Evolutionary conservation across 2,888 invertebrate species (phyloP).

Genomic region (Onchidella celtica): DNA sequence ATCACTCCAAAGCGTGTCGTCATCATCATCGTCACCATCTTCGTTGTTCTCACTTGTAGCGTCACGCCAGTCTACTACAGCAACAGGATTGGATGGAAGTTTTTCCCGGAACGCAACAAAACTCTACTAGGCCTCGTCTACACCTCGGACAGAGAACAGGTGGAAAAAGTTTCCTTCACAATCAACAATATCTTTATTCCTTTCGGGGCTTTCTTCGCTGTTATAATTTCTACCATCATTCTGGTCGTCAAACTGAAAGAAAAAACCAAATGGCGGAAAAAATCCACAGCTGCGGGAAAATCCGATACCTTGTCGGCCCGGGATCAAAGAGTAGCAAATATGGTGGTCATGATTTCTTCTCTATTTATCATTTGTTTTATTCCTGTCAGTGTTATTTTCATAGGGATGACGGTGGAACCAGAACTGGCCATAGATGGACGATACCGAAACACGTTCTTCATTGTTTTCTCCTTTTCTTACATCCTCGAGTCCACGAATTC

Average conservation of each 20-base stretch:
- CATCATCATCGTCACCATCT: not conserved
- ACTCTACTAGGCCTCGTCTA: not conserved
- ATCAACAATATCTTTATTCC: conserved; percentile 24
- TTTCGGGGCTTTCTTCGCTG: not conserved
- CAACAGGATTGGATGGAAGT: not conserved
- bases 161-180: not conserved
- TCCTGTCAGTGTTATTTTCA: not conserved
- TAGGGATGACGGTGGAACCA: conserved; percentile 14
- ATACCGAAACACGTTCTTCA: conserved; percentile 17
- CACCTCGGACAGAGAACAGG: not conserved
- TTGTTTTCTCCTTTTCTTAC: not conserved
- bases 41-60: not conserved
- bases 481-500: not conserved
- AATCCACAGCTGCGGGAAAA: not conserved
- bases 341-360: conserved; percentile 11
- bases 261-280: conserved; percentile 9
- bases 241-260: not conserved
- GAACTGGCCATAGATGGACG: not conserved
- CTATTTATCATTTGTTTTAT: conserved; percentile 9
- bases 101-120: not conserved
- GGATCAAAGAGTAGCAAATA: not conserved
- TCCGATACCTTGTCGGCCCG: not conserved
- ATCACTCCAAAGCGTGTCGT: not conserved
- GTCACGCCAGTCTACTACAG: conserved; percentile 10
- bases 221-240: not conserved